phyloP scores from a whole-genome alignment of 2,797 vertebrate species.

The Sebastes iracundus region DNA sequence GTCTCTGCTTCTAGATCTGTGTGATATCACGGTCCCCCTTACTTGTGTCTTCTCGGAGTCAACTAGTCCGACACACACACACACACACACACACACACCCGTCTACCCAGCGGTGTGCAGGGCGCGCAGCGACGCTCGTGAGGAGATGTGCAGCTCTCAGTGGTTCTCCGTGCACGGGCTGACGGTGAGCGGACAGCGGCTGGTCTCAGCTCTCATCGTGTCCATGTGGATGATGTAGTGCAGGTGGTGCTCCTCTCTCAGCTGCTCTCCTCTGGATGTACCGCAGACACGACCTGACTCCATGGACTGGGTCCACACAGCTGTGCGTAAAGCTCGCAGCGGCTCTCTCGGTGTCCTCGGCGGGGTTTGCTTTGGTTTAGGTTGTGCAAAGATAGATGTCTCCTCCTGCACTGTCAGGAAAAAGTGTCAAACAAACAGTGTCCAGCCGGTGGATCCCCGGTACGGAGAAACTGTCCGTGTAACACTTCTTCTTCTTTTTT shows the following conservation, averaged over 20 bases:
- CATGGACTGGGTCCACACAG: constrained; percentile 55
- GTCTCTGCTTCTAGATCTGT: neutral
- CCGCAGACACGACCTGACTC: constrained; percentile 43
- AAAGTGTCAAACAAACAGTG: constrained; percentile 55
- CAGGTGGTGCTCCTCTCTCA: constrained; percentile 10
- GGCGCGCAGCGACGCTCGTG: constrained; percentile 26
- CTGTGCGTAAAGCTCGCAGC: constrained; percentile 63
- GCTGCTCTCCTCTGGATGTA: constrained; percentile 17
- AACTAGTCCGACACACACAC: constrained; percentile 33
- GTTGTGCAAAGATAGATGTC: constrained; percentile 26
- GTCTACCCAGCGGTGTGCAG: constrained; percentile 43
- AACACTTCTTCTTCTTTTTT: constrained; percentile 58
- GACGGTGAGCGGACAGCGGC: constrained; percentile 28
- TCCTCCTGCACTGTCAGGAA: constrained; percentile 50
- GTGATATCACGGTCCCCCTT: constrained; percentile 1
- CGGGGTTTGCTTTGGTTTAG: constrained; percentile 71
- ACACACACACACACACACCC: constrained; percentile 37
- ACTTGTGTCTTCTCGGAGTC: constrained; percentile 41
- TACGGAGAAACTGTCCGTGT: constrained; percentile 35
- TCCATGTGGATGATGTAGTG: constrained; percentile 35
- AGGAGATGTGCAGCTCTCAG: constrained; percentile 40
- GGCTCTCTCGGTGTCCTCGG: constrained; percentile 27
- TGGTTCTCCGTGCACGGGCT: constrained; percentile 27
- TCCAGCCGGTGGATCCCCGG: constrained; percentile 40
- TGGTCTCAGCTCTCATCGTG: constrained; percentile 6